Percentiles rank a stretch among this genome's conserved stretches.
These are phyloP conservation scores for Aegotheles bennettii DNA, from an alignment of 2,113 vertebrate genomes.

Conservation along the genomic window DNA sequence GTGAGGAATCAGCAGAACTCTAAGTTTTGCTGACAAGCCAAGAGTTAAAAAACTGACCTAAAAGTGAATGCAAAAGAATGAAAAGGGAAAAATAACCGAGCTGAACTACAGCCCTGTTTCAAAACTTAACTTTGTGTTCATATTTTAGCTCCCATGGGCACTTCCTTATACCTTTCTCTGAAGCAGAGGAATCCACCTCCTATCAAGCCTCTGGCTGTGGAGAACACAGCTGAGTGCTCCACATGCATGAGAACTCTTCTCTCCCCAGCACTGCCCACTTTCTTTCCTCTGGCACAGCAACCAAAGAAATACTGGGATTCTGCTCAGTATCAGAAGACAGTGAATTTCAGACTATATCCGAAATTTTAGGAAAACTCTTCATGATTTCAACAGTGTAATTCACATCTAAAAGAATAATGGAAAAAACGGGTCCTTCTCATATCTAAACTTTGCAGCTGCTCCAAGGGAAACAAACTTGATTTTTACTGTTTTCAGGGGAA, in stretches of 20 bases:
- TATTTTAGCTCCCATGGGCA: not conserved
- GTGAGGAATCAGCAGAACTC: not conserved
- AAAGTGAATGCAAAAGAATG: not conserved
- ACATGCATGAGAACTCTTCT: accelerated
- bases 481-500: not conserved
- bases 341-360: not conserved
- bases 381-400: not conserved
- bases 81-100: not conserved
- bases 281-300: not conserved
- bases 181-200: not conserved
- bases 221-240: not conserved
- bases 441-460: not conserved
- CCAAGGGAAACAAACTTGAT: not conserved
- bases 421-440: not conserved
- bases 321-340: not conserved
- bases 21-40: not conserved
- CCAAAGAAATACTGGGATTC: not conserved
- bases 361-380: not conserved
- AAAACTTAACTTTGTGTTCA: not conserved
- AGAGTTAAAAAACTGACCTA: not conserved
- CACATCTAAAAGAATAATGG: not conserved
- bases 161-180: not conserved
- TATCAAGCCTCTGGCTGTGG: not conserved
- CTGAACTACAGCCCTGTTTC: not conserved
- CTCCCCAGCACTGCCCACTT: not conserved